phyloP scores from a whole-genome alignment of 2,888 invertebrate genomes.

The Mesorhabditis sp. region DNA sequence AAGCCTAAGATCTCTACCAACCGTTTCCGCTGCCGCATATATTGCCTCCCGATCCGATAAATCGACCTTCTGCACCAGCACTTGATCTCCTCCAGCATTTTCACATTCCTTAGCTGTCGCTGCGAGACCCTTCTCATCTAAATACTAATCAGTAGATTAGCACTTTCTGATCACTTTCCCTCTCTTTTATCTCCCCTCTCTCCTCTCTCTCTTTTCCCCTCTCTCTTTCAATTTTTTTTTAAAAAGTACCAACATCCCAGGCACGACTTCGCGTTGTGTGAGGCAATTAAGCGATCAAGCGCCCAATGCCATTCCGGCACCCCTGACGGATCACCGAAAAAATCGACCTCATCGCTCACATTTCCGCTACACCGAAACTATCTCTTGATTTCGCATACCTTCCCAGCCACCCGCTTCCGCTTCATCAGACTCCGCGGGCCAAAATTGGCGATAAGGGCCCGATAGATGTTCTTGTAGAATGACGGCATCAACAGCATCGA shows the following conservation, averaged over 20 bases:
- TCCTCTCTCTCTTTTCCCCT: too few species aligned
- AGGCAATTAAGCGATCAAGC: not conserved
- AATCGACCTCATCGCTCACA: slow-evolving; percentile 1
- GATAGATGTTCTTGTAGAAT: slow-evolving; percentile 1
- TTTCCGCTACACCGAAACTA: not conserved
- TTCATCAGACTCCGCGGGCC: not conserved
- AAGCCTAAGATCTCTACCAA: not conserved
- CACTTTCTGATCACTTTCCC: not conserved
- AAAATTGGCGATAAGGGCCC: not conserved
- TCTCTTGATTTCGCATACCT: not conserved
- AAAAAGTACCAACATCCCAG: not conserved
- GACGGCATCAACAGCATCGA: slow-evolving; percentile 1
- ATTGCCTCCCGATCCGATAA: not conserved
- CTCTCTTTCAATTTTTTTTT: too few species aligned
- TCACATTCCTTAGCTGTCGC: slow-evolving; percentile 1
- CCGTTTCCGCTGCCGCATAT: not conserved
- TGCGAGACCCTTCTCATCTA: not conserved
- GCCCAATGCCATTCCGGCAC: not conserved
- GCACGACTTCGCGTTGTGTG: not conserved
- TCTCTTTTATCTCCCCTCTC: too few species aligned
- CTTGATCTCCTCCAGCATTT: not conserved
- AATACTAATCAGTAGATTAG: not conserved
- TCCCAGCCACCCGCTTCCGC: not conserved
- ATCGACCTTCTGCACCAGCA: not conserved
- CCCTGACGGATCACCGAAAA: not conserved